Evolutionary conservation across 92 coral and sea anemone species (phyloP).

Genomic region (Metridium senile): DNA sequence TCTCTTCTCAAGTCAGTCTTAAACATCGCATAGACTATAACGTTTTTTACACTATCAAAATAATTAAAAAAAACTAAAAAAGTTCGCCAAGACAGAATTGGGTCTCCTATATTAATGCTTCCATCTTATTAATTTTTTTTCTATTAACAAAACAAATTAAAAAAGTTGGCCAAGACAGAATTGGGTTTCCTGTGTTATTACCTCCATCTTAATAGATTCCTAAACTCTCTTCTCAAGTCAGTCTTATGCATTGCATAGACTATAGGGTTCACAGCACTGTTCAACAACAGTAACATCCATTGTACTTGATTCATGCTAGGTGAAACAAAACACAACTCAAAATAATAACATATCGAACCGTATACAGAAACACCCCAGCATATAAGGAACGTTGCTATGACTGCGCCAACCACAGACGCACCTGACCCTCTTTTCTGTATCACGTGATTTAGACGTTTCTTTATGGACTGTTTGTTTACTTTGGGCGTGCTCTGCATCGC

Average conservation of each 20-base stretch:
- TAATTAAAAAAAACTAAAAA: too few species aligned
- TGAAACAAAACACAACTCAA: constrained; percentile 27
- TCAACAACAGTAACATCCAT: constrained; percentile 33
- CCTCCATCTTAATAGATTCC: constrained; percentile 10
- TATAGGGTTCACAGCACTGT: constrained; percentile 53
- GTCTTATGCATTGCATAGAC: constrained; percentile 49
- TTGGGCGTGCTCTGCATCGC: constrained; percentile 12
- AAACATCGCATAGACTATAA: constrained; percentile 47
- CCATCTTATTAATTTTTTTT: too few species aligned
- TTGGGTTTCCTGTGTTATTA: not conserved
- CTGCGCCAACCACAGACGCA: constrained; percentile 48
- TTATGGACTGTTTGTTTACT: constrained; percentile 11
- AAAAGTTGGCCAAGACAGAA: too few species aligned
- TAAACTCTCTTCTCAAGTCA: constrained; percentile 48
- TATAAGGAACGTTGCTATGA: constrained; percentile 45
- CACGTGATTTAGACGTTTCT: constrained; percentile 7
- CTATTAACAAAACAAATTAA: too few species aligned
- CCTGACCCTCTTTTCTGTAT: constrained; percentile 28
- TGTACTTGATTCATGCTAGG: not conserved
- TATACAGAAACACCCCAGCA: constrained; percentile 59
- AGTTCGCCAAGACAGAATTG: too few species aligned
- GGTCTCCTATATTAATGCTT: too few species aligned
- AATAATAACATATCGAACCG: constrained; percentile 48
- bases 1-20: constrained; percentile 51
- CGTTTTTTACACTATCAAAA: constrained; percentile 50